These are phyloP conservation scores for Caenorhabditis sp. DNA, from an alignment of 2,888 invertebrate species.

Conservation along the genomic window DNA sequence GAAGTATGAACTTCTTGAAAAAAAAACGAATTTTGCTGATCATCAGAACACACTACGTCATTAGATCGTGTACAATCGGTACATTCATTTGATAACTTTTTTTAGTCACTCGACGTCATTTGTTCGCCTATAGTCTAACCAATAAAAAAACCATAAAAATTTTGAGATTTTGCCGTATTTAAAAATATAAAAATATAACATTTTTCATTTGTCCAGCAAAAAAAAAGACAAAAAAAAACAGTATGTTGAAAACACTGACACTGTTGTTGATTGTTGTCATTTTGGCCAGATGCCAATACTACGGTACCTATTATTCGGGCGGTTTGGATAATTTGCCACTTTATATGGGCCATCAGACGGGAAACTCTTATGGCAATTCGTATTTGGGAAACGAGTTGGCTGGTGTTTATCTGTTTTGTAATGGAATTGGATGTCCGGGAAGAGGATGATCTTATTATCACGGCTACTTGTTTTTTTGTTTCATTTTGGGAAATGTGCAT, in stretches of 20 bases:
- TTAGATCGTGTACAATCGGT: not conserved
- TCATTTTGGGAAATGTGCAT: not conserved
- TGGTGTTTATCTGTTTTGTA: slow-evolving; percentile 21
- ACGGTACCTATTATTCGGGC: slow-evolving; percentile 8
- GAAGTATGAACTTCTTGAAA: no score
- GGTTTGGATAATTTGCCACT: slow-evolving; percentile 22
- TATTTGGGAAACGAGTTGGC: slow-evolving; percentile 23
- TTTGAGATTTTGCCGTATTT: not conserved
- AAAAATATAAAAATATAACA: not conserved
- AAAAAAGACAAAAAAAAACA: no score
- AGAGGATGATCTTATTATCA: slow-evolving; percentile 7
- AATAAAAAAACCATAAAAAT: not conserved
- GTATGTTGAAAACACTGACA: not conserved
- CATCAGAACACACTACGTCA: not conserved
- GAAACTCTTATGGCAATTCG: slow-evolving; percentile 23
- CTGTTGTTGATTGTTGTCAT: not conserved
- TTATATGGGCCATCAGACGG: slow-evolving; percentile 20
- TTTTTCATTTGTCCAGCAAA: no score
- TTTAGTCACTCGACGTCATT: no score
- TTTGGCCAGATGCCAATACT: slow-evolving; percentile 11
- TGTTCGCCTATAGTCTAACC: no score
- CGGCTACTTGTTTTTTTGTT: not conserved
- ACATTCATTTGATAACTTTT: no score
- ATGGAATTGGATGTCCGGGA: slow-evolving; percentile 29
- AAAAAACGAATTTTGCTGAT: no score